phyloP scores from a whole-genome alignment of 2,797 vertebrate species.

The Australoheros facetus region DNA sequence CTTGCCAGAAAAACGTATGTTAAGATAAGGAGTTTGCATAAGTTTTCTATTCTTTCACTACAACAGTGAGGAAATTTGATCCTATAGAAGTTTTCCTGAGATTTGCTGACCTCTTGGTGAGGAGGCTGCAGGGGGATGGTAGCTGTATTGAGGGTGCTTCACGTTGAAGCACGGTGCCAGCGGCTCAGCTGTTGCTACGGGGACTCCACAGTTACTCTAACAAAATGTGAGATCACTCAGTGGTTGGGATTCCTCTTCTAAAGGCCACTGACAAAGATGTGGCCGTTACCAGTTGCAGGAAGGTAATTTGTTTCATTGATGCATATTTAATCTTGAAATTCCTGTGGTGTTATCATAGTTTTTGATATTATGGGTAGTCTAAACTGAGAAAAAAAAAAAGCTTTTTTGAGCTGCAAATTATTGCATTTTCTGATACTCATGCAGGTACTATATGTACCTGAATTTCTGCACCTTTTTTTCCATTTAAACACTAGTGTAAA shows the following conservation, averaged over 20 bases:
- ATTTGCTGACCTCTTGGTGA: slow-evolving; percentile 50
- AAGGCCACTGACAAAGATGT: slow-evolving; percentile 51
- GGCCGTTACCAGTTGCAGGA: slow-evolving; percentile 15
- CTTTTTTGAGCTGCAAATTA: neutral
- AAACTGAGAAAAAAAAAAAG: neutral
- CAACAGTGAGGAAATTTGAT: slow-evolving; percentile 9
- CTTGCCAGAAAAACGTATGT: neutral
- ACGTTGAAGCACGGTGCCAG: slow-evolving; percentile 56
- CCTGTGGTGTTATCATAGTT: neutral
- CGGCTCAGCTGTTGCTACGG: slow-evolving; percentile 75
- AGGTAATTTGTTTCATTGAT: slow-evolving; percentile 49
- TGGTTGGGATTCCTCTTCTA: slow-evolving; percentile 50
- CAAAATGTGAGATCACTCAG: slow-evolving; percentile 62
- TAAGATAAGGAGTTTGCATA: neutral
- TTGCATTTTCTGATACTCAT: neutral
- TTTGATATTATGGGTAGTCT: neutral
- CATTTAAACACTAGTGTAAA: neutral
- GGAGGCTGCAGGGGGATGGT: slow-evolving; percentile 43
- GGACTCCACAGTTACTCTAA: slow-evolving; percentile 71
- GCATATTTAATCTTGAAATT: slow-evolving; percentile 19
- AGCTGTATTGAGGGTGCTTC: slow-evolving; percentile 39
- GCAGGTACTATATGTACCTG: neutral
- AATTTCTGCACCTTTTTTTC: neutral
- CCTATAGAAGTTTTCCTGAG: slow-evolving; percentile 17
- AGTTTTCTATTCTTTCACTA: neutral